These are phyloP conservation scores for Heliothis subflexa DNA, from an alignment of 1,140 invertebrate species.

Conservation along the genomic window DNA sequence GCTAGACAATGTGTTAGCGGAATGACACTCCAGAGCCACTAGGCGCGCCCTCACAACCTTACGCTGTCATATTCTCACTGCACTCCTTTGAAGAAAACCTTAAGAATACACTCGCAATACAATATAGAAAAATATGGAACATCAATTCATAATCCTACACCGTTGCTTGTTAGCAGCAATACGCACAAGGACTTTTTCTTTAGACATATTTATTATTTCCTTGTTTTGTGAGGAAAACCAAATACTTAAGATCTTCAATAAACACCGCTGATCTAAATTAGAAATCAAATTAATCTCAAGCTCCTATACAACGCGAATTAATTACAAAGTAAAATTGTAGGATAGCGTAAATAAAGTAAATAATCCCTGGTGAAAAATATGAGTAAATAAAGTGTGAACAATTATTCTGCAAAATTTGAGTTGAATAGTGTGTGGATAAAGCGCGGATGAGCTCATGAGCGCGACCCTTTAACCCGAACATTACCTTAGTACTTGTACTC, in stretches of 20 bases:
- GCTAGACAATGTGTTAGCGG: constrained; percentile 81
- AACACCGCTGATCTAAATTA: background rate
- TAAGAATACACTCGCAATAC: constrained; percentile 24
- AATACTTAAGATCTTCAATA: background rate
- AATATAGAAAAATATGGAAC: constrained; percentile 42
- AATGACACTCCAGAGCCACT: constrained; percentile 77
- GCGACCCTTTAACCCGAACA: constrained; percentile 54
- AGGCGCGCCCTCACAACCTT: constrained; percentile 69
- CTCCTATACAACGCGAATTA: constrained; percentile 21
- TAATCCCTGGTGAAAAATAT: constrained; percentile 17
- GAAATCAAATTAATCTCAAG: constrained; percentile 19
- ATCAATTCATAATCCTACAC: constrained; percentile 26
- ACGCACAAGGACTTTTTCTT: background rate
- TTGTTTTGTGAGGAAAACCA: background rate
- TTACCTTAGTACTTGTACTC: constrained; percentile 54
- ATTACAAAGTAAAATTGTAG: constrained; percentile 22
- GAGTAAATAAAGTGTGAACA: constrained; percentile 58
- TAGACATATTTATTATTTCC: background rate
- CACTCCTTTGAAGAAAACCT: constrained; percentile 51
- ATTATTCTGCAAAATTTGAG: constrained; percentile 70
- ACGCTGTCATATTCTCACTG: constrained; percentile 51
- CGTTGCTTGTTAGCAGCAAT: background rate
- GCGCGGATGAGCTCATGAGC: constrained; percentile 52
- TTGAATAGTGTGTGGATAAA: constrained; percentile 63
- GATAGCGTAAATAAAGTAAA: constrained; percentile 9